A percentile compares a stretch with the other conserved stretches of the same genome.
phyloP scores from a whole-genome alignment of 2,888 invertebrate genomes.

The Bombylius discolor region DNA sequence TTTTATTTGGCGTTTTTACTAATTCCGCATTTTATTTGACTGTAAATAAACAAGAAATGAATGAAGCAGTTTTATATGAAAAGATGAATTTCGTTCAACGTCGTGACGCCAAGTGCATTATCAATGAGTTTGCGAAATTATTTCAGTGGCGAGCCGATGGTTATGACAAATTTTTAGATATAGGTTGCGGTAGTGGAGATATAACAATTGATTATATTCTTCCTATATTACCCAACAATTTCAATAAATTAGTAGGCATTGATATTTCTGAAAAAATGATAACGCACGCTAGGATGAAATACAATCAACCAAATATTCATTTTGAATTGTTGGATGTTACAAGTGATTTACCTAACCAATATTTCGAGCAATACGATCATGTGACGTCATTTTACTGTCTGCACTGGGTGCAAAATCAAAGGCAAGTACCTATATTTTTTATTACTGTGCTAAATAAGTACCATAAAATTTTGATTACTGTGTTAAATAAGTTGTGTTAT shows the following conservation, averaged over 20 bases:
- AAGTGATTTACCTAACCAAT: conserved; percentile 23
- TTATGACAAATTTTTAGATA: conserved; percentile 46
- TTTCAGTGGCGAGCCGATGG: conserved; percentile 44
- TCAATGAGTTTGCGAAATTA: conserved; percentile 48
- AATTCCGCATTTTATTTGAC: no score
- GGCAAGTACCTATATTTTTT: conserved; percentile 36
- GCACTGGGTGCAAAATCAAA: conserved; percentile 64
- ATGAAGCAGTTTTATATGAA: conserved; percentile 54
- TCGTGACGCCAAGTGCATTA: conserved; percentile 47
- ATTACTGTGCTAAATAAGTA: no score
- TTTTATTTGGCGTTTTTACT: no score
- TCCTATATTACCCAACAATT: conserved; percentile 45
- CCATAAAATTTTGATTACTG: no score
- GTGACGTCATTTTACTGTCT: conserved; percentile 65
- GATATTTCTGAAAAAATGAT: conserved; percentile 64
- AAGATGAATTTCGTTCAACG: conserved; percentile 55
- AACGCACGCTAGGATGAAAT: conserved; percentile 45
- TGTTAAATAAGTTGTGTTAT: no score
- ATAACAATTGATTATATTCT: conserved; percentile 51
- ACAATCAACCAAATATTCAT: conserved; percentile 36
- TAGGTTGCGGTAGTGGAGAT: conserved; percentile 64
- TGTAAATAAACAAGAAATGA: conserved; percentile 33
- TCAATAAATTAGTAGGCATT: conserved; percentile 44
- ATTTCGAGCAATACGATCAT: conserved; percentile 46
- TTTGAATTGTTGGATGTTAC: conserved; percentile 46